Evolutionary conservation across 2,888 invertebrate genomes (phyloP), one percentile per base, ranked within the genome.

Genomic region (Caenorhabditis drosophilae): DNA sequence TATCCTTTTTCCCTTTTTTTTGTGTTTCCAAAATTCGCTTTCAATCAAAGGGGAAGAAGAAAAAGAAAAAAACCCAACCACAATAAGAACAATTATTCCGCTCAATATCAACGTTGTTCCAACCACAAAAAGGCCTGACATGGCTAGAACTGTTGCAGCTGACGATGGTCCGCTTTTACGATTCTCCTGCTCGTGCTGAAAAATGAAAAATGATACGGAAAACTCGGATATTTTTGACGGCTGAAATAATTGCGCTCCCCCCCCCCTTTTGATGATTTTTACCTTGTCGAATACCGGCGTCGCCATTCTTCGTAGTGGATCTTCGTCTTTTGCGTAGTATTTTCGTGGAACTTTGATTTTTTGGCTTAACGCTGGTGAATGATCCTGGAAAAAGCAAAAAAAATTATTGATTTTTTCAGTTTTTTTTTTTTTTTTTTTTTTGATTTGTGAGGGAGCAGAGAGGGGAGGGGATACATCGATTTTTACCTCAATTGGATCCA

Each of bases 101-200:
- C 78, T 78, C 46, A 76, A 48, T 59, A 81, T 74, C 35, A 82
- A 68, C 34, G 71, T 67, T 9, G 80, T 56, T 27, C 82, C 82
- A 55, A 79, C 77, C 20, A 82, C 72, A 64, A 82, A 82, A 20
- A 82, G 70, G 7, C 81, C 82, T 16, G 80, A 73, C 67, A 82
- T 68, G 7, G 80, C 72, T 27, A 82, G 70, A 3, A 82, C 82
- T 22, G 82, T 82, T 1, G 74, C 73, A 1, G 77, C 76, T 1
- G 80, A 81, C 31, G 82, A 82, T 7, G 82, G 82, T 23, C 77
- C 80, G 23, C 73, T 78, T 57, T 81, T 82, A 25, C 64, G 72
- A 40, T 50, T 64, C 26, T 63, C 70, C 34, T 67, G 70, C 50
- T 78, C 76, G 23, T 60, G 69, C 77, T 79, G 53, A 55, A 66